Evolutionary conservation across 2,113 vertebrate genomes (phyloP), one percentile per base, ranked within the genome.

Genomic region (Atractosteus spatula): DNA sequence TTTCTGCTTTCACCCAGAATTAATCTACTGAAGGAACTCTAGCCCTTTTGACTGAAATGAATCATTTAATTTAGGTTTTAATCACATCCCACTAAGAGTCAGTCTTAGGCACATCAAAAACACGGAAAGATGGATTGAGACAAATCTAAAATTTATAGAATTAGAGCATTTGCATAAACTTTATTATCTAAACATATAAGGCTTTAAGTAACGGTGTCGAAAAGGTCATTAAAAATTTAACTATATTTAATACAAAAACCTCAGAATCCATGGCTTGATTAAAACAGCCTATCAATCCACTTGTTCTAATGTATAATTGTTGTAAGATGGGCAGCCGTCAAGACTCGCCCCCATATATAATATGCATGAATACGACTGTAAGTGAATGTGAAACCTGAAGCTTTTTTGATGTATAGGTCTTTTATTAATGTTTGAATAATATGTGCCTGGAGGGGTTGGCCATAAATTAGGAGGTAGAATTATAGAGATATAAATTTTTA

Each of bases 381-480:
- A 83, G 83, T 72, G 85, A 88, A 91, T 89, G 91, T 91, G 89
- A 91, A 91, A 91, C 91, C 84, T 82, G 91, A 91, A 89, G 90
- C 89, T 92, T 92, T 89, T 91, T 82, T 95, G 94, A 96, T 95
- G 92, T 94, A 95, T 92, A 87, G 90, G 90, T 93, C 93, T 94
- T 96, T 96, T 96, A 97, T 97, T 96, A 96, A 96, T 95, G 95
- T 94, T 96, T 97, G 93, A 97, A 95, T 98, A 97, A 97, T 97
- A 95, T 94, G 93, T 88, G 94, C 92, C 97, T 94, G 84, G 89
- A 94, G 94, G 95, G 94, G 87, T 88, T 86, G 92, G 93, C 93
- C 80, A 94, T 95, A 95, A 95, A 97, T 98, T 96, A 96, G 94
- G 93, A 93, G 87, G 84, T 85, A 80, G 91, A 93, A 96, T 96